These are phyloP conservation scores for Crypturellus tataupa DNA, from an alignment of 2,797 vertebrate species.

Conservation along the genomic window DNA sequence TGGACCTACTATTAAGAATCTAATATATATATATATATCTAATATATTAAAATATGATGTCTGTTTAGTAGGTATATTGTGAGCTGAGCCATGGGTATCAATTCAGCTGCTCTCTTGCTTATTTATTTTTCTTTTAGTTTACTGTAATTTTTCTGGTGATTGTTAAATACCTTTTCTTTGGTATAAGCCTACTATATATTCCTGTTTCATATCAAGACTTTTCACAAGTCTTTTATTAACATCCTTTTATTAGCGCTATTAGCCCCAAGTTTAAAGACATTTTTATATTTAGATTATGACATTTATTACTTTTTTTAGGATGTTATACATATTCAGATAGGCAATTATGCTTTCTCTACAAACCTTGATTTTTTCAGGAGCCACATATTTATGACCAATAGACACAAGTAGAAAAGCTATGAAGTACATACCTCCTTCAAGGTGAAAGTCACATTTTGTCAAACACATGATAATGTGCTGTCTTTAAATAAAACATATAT, in stretches of 20 bases:
- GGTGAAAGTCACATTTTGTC: neutral
- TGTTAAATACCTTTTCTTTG: neutral
- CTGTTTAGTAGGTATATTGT: neutral
- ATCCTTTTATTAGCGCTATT: neutral
- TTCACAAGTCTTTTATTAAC: neutral
- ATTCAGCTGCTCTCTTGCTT: neutral
- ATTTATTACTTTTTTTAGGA: neutral
- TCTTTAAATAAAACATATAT: neutral
- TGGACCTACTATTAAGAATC: accelerated
- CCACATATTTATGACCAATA: neutral
- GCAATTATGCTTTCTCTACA: neutral
- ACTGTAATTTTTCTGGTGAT: neutral
- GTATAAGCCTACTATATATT: neutral
- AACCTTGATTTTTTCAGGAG: neutral
- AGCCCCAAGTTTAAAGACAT: neutral
- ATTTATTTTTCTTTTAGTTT: neutral
- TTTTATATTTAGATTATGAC: neutral
- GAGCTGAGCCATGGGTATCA: neutral
- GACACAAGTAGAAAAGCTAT: neutral
- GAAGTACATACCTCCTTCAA: neutral
- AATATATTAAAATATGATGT: neutral
- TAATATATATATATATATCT: neutral
- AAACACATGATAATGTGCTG: neutral
- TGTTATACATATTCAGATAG: neutral
- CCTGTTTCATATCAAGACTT: neutral